These are phyloP conservation scores for Alloplasta piceator DNA, from an alignment of 2,888 invertebrate genomes.

Conservation along the genomic window DNA sequence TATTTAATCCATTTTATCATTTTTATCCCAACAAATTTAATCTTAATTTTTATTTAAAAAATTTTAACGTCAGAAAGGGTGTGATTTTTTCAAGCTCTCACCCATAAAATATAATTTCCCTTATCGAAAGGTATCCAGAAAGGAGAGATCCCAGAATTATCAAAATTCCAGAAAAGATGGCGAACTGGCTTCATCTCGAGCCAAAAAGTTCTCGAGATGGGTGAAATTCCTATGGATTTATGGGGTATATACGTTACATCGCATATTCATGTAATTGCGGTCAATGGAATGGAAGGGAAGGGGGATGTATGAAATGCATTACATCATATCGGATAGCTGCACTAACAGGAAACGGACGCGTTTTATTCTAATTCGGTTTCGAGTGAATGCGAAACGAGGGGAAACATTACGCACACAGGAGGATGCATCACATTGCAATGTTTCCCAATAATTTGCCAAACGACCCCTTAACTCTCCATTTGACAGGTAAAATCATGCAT, in stretches of 20 bases:
- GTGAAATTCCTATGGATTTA: no score
- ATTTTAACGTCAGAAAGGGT: no score
- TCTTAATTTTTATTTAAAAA: no score
- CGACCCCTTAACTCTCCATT: constrained; percentile 38
- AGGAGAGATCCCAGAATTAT: no score
- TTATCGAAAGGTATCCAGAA: no score
- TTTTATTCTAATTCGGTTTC: neutral
- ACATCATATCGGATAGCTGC: neutral
- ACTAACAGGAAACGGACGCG: neutral
- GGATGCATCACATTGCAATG: constrained; percentile 35
- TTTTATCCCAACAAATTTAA: no score
- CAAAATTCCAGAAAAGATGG: no score
- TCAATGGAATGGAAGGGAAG: neutral
- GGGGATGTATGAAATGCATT: neutral
- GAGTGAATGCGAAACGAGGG: neutral
- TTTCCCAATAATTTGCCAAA: constrained; percentile 29
- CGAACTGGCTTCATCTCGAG: no score
- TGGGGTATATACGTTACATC: neutral
- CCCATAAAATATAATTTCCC: no score
- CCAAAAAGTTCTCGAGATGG: no score
- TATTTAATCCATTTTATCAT: no score
- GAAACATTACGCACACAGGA: neutral
- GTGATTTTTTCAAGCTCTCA: no score
- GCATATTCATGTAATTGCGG: neutral
- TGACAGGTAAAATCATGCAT: constrained; percentile 11